A percentile compares a stretch with the other conserved stretches of the same genome.
These are phyloP conservation scores for Tetragonula carbonaria DNA, from an alignment of 2,888 invertebrate genomes.

Conservation along the genomic window DNA sequence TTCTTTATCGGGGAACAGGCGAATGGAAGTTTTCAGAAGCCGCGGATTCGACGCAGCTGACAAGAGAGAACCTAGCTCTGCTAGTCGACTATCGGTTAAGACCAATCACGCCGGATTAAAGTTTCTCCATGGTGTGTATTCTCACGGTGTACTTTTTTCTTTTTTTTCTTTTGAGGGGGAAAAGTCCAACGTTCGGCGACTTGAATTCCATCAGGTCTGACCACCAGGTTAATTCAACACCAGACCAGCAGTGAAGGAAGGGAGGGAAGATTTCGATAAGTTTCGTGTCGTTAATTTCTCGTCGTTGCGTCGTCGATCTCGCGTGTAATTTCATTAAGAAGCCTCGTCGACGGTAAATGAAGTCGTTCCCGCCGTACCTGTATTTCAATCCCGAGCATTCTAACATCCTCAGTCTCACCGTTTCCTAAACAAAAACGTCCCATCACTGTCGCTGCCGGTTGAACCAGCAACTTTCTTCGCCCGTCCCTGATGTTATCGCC, in stretches of 20 bases:
- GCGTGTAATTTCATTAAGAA: background rate
- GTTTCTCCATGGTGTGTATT: constrained; percentile 22
- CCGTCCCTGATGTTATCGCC: constrained; percentile 33
- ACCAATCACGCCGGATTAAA: constrained; percentile 63
- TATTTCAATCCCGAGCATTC: constrained; percentile 1
- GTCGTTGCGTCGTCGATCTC: background rate
- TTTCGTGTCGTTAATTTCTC: constrained; percentile 1
- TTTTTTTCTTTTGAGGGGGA: background rate
- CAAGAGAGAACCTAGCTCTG: constrained; percentile 18
- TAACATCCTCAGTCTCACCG: background rate
- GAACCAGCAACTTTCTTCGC: background rate
- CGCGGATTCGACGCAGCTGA: constrained; percentile 60
- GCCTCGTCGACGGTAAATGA: background rate
- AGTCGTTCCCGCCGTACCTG: background rate
- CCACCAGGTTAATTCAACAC: background rate
- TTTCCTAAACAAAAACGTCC: background rate
- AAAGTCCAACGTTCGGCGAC: constrained; percentile 17
- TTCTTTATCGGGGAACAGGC: constrained; percentile 50
- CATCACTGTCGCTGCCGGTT: background rate
- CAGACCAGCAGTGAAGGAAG: background rate
- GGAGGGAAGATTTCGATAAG: background rate
- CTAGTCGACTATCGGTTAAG: constrained; percentile 51
- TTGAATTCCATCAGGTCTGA: constrained; percentile 20
- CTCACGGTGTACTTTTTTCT: background rate
- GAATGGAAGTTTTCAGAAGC: constrained; percentile 56